phyloP scores from a whole-genome alignment of 2,113 vertebrate species.

The Hippopotamus amphibius region DNA sequence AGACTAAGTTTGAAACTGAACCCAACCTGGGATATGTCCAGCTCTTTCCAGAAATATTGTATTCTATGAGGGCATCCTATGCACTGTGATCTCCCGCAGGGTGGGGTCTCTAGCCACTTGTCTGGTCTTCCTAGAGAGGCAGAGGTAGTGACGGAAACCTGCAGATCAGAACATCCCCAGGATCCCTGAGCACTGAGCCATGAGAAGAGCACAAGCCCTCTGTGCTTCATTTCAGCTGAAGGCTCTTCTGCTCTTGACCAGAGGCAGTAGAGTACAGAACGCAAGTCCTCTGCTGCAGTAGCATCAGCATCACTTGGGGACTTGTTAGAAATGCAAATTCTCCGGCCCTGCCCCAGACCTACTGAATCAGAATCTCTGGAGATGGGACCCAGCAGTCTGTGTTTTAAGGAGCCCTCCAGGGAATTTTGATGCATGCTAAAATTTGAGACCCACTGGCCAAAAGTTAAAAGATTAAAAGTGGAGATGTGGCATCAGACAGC shows the following conservation, averaged over 20 bases:
- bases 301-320: neutral
- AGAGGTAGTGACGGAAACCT: neutral
- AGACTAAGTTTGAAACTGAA: conserved; percentile 29
- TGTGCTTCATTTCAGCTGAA: neutral
- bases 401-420: neutral
- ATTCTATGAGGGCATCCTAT: neutral
- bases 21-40: neutral
- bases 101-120: neutral
- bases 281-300: neutral
- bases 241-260: neutral
- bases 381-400: neutral
- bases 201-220: neutral
- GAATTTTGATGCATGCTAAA: neutral
- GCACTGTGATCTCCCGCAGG: neutral
- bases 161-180: neutral
- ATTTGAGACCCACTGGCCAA: neutral
- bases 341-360: neutral
- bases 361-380: conserved; percentile 46
- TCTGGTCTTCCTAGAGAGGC: conserved; percentile 33
- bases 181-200: neutral
- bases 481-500: neutral
- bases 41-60: neutral
- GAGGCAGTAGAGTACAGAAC: neutral
- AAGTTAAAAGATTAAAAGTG: conserved; percentile 23
- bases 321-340: conserved; percentile 42